Base-by-base conservation (phyloP, 2,113 vertebrate genomes). In the Mustelus asterias region DNA sequence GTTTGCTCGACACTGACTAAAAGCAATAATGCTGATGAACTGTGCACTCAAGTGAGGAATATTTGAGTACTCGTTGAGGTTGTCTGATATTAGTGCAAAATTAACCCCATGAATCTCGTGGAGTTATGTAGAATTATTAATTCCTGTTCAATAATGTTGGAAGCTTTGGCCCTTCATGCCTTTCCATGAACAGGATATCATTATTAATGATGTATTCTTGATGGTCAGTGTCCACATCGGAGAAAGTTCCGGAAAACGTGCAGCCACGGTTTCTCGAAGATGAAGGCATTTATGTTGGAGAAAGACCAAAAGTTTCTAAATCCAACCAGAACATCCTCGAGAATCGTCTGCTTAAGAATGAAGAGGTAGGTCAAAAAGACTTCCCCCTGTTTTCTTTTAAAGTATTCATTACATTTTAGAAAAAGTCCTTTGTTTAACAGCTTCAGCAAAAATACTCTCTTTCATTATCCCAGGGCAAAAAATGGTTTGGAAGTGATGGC, bases 401-500 rank as follows among this genome's bases (percentile, higher is more conserved):
- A 89, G 33, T 60, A 85, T 60, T 26, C 29, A n/a, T 72, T 76
- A 44, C 37, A 70, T 33, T 54, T 95, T 96, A 44, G 54, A 29
- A 29, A 63, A 63, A 63, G 1, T 48, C 13, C 9, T 86, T 70
- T 33, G 54, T 22, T 48, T n/a, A 44, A 16, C 33, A 69, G 24
- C 33, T 96, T 72, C n/a, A 41, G 24, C 22, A 37, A 76, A 78
- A 29, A 18, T 33, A 26, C 24, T 76, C 8, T 72, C 44, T 29
- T 48, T 63, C n/a, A 22, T 0, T 8, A 95, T 86, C 96, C 0
- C 96, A 99, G 99, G 99, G 97, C 3, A 98, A 97, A 93, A 97
- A 97, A 88, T 99, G 99, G 99, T 99, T 99, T 96, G 99, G 99
- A 80, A 98, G 99, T 8, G 99, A 99, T 1, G 99, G 99, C 33